Evolutionary conservation across 2,113 vertebrate species (phyloP).

Genomic region (Erythrocercus mccallii): DNA sequence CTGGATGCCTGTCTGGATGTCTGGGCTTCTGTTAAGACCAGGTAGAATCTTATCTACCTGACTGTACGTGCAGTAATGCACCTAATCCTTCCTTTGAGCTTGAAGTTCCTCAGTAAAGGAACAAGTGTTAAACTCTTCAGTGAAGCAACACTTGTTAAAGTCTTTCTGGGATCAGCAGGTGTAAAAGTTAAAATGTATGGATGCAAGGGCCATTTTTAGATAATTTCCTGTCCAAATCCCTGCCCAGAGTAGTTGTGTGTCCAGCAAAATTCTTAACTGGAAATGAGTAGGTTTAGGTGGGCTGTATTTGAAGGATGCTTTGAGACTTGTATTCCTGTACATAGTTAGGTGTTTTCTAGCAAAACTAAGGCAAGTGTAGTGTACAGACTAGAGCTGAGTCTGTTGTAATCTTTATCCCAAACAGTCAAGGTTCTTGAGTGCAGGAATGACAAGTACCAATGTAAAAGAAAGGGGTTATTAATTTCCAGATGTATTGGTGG

Average conservation of each 20-base stretch:
- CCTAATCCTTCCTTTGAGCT: not conserved
- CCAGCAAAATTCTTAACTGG: not conserved
- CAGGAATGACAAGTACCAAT: not conserved
- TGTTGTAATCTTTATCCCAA: not conserved
- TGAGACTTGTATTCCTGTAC: accelerated
- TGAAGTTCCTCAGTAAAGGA: not conserved
- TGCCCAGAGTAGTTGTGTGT: not conserved
- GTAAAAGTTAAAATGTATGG: not conserved
- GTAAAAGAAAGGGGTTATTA: not conserved
- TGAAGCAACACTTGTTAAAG: not conserved
- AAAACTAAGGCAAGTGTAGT: not conserved
- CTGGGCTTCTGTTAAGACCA: not conserved
- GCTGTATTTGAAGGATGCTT: not conserved
- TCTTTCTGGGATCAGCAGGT: not conserved
- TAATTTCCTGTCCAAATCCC: not conserved
- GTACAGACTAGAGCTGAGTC: not conserved
- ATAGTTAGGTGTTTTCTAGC: not conserved
- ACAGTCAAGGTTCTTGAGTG: not conserved
- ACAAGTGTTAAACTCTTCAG: not conserved
- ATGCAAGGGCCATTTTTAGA: not conserved
- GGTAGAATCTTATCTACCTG: not conserved
- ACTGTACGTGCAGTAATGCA: not conserved
- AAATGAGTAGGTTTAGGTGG: not conserved
- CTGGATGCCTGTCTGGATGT: not conserved
- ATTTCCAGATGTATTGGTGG: not conserved